Conservation (phyloP, 2,113 vertebrate genomes). For the Uria aalge region DNA sequence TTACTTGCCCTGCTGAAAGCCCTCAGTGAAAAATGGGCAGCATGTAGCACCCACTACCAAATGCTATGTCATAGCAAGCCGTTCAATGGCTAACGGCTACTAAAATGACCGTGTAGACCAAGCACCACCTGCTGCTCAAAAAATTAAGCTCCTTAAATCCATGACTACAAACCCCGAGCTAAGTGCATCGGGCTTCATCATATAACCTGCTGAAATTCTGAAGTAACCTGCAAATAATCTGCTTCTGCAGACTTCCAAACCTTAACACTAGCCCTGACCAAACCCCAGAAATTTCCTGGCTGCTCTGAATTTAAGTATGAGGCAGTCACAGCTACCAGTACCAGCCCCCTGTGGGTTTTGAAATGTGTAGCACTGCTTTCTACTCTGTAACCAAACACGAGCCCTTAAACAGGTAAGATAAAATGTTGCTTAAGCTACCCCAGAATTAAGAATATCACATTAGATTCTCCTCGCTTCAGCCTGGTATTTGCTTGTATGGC, state of each 20-base stretch:
- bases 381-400: not conserved
- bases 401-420: not conserved
- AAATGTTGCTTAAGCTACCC: not conserved
- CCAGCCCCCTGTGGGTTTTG: not conserved
- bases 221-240: not conserved
- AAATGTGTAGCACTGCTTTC: not conserved
- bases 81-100: fast-evolving
- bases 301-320: not conserved
- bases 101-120: not conserved
- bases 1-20: not conserved
- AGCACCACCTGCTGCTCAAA: slow-evolving; percentile 21
- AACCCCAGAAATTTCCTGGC: not conserved
- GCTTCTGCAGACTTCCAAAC: not conserved
- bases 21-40: not conserved
- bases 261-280: not conserved
- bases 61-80: fast-evolving
- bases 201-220: not conserved
- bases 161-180: not conserved
- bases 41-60: fast-evolving
- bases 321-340: not conserved
- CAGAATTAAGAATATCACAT: not conserved
- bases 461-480: not conserved
- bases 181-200: not conserved
- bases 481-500: not conserved
- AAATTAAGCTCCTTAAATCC: not conserved